Evolutionary conservation across 1,140 invertebrate genomes (phyloP), one percentile per base, ranked within the genome.

Genomic region (Lucilia sericata): DNA sequence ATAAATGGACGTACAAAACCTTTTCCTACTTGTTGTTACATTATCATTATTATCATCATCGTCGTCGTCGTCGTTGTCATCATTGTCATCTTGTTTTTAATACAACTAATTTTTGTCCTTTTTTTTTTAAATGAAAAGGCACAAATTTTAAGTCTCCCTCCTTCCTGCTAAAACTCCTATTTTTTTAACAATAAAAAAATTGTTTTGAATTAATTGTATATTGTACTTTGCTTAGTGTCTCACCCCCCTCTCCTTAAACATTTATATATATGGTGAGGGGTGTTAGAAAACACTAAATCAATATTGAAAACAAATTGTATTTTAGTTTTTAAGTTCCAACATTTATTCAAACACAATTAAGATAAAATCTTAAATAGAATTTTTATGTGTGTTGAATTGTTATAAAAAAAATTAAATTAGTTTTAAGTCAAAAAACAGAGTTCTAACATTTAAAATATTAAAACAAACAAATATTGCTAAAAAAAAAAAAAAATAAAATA

Each of bases 11-110:
- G 76, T 80, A 86, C 82, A 83, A 83, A 83, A 83, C 82, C 70
- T 83, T 83, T 83, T 83, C 82, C 82, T 83, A 83, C 82, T 83
- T n/a, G 82, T 55, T 83, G 51, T 82, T 60, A 42, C 5, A 42
- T 42, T 10, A 42, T 42, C 42, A 42, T 42, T 10, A 42, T 42
- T 10, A 42, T 60, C n/a, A 30, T 30, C 25, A 30, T 30, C 25
- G 1, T 30, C 25, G 25, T 30, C 3, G 25, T 30, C 25, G 25
- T 30, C 25, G 25, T n/a, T n/a, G n/a, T 30, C 42, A 42, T 42
- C 42, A 42, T 42, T 10, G 10, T 42, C 42, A 42, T 60, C n/a
- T 60, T 60, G 55, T 60, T 60, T 30, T 60, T 60, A 60, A 17
- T 60, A 14, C 14, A 17, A 60, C 42, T 42, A 10, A 0, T 42